Evolutionary conservation across 2,113 vertebrate species (phyloP).

Genomic region (Coptodon bakossiorum): DNA sequence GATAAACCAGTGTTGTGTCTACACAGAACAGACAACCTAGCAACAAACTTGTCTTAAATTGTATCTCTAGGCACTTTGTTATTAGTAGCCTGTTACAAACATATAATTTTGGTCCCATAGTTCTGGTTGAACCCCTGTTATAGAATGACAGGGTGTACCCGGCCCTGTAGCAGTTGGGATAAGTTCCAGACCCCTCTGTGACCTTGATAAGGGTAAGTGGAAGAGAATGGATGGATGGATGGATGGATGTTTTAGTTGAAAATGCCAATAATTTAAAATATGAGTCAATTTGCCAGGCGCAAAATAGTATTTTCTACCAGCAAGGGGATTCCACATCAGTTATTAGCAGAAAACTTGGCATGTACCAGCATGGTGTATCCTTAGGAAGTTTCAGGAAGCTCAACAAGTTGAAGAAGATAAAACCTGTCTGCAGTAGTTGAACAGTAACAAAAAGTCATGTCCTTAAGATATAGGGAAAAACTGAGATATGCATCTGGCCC

Average conservation of each 20-base stretch:
- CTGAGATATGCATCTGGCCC: neutral
- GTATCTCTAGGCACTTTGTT: neutral
- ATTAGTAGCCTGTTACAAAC: neutral
- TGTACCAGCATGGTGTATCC: neutral
- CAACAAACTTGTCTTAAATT: neutral
- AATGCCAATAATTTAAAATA: neutral
- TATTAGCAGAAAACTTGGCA: neutral
- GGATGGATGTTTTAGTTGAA: neutral
- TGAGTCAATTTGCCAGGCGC: neutral
- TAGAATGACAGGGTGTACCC: neutral
- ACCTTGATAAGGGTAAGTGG: neutral
- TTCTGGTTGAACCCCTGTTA: neutral
- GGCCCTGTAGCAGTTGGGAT: neutral
- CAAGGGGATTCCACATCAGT: neutral
- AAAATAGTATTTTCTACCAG: neutral
- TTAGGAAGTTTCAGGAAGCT: neutral
- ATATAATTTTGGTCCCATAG: neutral
- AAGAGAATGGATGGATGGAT: neutral
- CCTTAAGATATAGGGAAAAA: neutral
- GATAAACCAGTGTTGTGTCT: neutral
- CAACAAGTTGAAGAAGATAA: neutral
- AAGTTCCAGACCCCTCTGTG: neutral
- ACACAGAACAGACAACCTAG: neutral
- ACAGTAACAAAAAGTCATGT: neutral
- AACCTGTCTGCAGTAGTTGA: neutral